Evolutionary conservation across 2,888 invertebrate species (phyloP).

Genomic region (Zaprionus bogoriensis): DNA sequence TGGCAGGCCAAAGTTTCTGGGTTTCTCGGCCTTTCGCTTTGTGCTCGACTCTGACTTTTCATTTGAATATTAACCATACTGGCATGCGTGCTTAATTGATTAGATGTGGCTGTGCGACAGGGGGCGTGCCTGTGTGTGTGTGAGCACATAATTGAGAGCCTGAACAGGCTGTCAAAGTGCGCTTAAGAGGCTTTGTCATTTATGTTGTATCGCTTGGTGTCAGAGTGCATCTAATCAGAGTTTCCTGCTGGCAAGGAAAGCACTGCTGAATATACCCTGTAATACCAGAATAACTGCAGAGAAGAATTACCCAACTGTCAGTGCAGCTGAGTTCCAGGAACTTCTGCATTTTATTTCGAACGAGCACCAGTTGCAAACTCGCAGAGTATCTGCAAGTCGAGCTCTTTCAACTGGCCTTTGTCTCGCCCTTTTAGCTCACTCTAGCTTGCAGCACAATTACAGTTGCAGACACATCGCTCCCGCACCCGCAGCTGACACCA

Average conservation of each 20-base stretch:
- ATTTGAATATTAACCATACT: too few relatives aligned
- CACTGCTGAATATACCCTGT: neutral
- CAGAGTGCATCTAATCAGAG: conserved; percentile 35
- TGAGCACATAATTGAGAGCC: conserved; percentile 2
- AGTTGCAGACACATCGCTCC: neutral
- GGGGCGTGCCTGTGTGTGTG: neutral
- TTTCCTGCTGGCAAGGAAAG: conserved; percentile 3
- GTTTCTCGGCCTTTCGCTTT: neutral
- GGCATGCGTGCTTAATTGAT: conserved; percentile 22
- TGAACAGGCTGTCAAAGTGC: conserved; percentile 3
- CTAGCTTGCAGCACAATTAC: conserved; percentile 17
- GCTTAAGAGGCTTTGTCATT: conserved; percentile 16
- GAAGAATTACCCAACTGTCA: neutral
- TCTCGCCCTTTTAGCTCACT: neutral
- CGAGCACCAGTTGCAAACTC: too few relatives aligned
- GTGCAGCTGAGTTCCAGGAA: neutral
- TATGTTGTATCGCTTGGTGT: conserved; percentile 9
- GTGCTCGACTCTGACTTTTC: too few relatives aligned
- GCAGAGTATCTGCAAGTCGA: neutral
- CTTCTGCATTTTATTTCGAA: too few relatives aligned
- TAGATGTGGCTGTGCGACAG: conserved; percentile 5
- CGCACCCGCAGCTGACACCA: conserved; percentile 11
- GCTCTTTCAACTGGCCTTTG: neutral
- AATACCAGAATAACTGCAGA: neutral
- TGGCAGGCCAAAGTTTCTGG: conserved; percentile 5